These are phyloP conservation scores for Halcyon senegalensis DNA, from an alignment of 2,113 vertebrate species.

Conservation along the genomic window DNA sequence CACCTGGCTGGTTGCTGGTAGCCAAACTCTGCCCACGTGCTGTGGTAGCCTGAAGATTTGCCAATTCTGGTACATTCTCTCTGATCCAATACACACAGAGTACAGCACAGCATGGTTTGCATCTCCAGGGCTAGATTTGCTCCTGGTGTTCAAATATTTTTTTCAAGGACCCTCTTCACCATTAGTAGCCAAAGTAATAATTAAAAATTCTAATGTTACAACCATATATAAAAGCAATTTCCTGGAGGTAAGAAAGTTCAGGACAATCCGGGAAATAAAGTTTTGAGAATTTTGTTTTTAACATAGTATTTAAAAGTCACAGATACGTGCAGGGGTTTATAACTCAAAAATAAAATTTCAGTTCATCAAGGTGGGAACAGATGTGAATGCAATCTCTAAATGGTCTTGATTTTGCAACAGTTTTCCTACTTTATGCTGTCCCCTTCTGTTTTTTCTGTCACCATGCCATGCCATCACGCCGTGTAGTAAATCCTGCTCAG, in stretches of 20 bases:
- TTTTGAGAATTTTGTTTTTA: background rate
- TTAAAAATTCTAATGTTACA: background rate
- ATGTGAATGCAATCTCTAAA: background rate
- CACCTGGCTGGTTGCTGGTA: background rate
- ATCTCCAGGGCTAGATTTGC: background rate
- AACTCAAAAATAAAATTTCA: background rate
- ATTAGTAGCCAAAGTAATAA: background rate
- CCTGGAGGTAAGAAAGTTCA: background rate
- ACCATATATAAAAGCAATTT: background rate
- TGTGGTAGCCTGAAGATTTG: background rate
- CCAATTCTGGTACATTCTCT: background rate
- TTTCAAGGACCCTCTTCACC: background rate
- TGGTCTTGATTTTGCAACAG: background rate
- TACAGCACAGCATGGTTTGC: background rate
- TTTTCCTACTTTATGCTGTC: background rate
- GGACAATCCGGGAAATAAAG: background rate
- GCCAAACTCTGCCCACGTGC: background rate
- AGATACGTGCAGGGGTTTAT: background rate
- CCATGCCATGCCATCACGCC: background rate
- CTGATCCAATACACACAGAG: rapidly evolving
- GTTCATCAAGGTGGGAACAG: background rate
- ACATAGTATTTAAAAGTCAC: background rate
- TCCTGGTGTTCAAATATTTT: background rate
- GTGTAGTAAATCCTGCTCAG: background rate
- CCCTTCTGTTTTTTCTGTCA: background rate